Conservation (phyloP, 2,888 invertebrate species). For the Cantharis rufa region DNA sequence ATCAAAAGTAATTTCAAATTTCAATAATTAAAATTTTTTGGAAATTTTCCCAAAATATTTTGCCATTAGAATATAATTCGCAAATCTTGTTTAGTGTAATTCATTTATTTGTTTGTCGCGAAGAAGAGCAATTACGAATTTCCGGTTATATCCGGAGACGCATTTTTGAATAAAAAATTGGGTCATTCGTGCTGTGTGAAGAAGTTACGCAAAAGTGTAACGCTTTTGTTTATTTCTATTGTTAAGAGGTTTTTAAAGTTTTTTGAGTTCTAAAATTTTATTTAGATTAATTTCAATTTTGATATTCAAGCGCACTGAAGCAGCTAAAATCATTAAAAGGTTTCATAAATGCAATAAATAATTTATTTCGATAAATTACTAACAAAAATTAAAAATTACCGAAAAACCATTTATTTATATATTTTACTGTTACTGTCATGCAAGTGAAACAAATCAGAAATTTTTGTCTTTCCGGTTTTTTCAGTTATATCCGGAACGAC, state of each 20-base stretch:
- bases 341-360: neutral
- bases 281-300: neutral
- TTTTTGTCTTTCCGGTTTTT: slow-evolving; percentile 40
- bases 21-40: no score
- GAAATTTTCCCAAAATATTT: no score
- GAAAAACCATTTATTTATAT: neutral
- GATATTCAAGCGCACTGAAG: no score
- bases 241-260: neutral
- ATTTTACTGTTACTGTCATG: slow-evolving; percentile 4
- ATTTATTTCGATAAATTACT: neutral
- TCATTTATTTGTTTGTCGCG: neutral
- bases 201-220: neutral
- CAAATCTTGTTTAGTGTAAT: no score
- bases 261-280: neutral
- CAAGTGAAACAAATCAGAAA: slow-evolving; percentile 31
- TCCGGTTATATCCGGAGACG: neutral
- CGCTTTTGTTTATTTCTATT: neutral
- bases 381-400: neutral
- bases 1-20: neutral
- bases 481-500: slow-evolving; percentile 41
- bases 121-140: neutral
- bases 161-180: neutral
- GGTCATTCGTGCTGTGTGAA: neutral
- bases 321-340: no score
- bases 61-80: no score